phyloP scores from a whole-genome alignment of 2,113 vertebrate species.

The Sinocyclocheilus anshuiensis region DNA sequence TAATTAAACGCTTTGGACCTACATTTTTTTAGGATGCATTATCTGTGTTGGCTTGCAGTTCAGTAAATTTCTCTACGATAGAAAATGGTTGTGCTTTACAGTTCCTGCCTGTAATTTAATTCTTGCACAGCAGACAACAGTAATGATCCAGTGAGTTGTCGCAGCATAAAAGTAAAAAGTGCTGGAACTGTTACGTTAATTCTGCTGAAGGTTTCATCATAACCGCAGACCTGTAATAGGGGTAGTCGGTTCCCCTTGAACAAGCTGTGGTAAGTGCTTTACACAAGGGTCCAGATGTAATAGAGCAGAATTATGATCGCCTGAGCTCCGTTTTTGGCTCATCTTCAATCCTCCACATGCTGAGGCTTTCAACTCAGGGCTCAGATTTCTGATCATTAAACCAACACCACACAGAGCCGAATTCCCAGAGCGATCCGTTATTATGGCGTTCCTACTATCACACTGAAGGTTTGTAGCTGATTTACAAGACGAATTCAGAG shows the following conservation, averaged over 20 bases:
- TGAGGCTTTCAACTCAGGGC: neutral
- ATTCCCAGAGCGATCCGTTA: neutral
- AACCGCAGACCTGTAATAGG: neutral
- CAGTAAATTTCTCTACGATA: neutral
- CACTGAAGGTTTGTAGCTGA: neutral
- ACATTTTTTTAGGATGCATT: neutral
- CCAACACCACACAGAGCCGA: neutral
- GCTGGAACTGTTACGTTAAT: neutral
- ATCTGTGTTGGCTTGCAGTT: neutral
- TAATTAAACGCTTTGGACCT: neutral
- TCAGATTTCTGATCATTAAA: conserved; percentile 8
- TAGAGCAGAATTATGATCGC: conserved; percentile 19
- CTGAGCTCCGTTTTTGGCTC: neutral
- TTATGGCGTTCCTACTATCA: neutral
- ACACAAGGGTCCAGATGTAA: conserved; percentile 3
- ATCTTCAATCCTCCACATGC: conserved; percentile 1
- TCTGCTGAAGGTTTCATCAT: neutral
- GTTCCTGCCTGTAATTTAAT: neutral
- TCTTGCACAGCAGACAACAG: neutral
- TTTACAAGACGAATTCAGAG: neutral
- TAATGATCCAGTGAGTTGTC: neutral
- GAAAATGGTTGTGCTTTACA: neutral
- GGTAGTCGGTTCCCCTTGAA: neutral
- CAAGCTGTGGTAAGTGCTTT: neutral
- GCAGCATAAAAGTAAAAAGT: neutral